phyloP scores from a whole-genome alignment of 2,113 vertebrate genomes.

The Cyphomyrus plagiostoma region DNA sequence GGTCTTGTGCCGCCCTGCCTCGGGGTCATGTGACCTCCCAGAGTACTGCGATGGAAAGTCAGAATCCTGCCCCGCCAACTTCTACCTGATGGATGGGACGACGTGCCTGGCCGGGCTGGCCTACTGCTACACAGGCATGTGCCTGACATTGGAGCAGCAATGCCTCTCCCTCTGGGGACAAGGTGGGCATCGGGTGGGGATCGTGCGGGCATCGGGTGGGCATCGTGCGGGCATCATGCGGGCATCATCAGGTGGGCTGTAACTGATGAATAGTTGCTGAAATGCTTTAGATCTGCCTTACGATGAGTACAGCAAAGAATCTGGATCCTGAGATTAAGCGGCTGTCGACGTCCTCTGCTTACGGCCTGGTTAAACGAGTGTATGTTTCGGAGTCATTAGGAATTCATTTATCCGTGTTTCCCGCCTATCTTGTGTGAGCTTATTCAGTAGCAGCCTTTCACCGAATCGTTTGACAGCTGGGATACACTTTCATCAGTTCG shows the following conservation, averaged over 20 bases:
- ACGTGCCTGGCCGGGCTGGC: slow-evolving; percentile 67
- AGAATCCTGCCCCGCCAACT: slow-evolving; percentile 82
- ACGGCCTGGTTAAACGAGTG: neutral
- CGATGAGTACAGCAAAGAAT: neutral
- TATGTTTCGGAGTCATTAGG: neutral
- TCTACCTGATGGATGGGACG: slow-evolving; percentile 80
- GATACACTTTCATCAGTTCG: neutral
- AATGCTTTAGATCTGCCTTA: neutral
- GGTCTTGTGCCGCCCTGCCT: slow-evolving; percentile 67
- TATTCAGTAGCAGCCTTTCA: neutral
- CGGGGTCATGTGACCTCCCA: slow-evolving; percentile 80
- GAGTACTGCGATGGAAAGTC: slow-evolving; percentile 85
- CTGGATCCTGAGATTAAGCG: neutral
- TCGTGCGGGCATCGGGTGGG: neutral
- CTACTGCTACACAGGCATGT: slow-evolving; percentile 97
- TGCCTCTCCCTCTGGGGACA: slow-evolving; percentile 84
- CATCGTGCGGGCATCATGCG: neutral
- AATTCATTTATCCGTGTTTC: neutral
- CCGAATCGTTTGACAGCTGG: neutral
- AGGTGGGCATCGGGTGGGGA: slow-evolving; percentile 50
- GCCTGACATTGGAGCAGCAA: slow-evolving; percentile 84
- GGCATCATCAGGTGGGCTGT: neutral
- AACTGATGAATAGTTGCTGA: neutral
- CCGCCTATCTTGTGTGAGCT: neutral
- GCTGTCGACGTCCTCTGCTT: neutral